Conservation (phyloP, 1,140 invertebrate genomes). For the Drosophila serrata region DNA sequence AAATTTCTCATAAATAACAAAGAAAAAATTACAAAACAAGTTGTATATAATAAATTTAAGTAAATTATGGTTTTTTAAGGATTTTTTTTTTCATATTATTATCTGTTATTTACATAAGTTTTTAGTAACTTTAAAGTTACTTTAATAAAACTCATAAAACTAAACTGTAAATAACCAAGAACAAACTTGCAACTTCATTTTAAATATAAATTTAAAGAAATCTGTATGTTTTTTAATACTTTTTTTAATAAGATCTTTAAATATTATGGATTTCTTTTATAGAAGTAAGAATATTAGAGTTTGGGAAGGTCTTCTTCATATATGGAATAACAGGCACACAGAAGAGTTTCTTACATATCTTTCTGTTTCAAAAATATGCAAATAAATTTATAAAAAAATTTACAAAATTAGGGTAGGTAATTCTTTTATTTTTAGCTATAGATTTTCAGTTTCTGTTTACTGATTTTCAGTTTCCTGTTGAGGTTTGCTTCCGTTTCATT, state of each 20-base stretch:
- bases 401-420: not conserved
- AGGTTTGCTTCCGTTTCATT: slow-evolving; percentile 76
- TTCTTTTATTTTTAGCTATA: not conserved
- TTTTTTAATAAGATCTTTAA: too few species aligned
- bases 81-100: not conserved
- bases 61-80: too few species aligned
- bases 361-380: not conserved
- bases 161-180: too few species aligned
- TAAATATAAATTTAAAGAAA: too few species aligned
- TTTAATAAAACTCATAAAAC: too few species aligned
- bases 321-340: too few species aligned
- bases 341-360: not conserved
- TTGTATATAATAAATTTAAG: not conserved
- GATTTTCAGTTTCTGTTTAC: not conserved
- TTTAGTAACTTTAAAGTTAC: not conserved
- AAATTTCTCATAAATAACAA: not conserved
- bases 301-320: too few species aligned
- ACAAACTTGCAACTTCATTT: too few species aligned
- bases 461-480: slow-evolving; percentile 5
- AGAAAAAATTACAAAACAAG: not conserved
- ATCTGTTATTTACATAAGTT: not conserved
- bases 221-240: too few species aligned
- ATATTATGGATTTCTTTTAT: too few species aligned
- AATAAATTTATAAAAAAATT: not conserved
- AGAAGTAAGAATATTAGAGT: too few species aligned